A percentile compares a stretch with the other conserved stretches of the same genome.
Conservation (phyloP, 2,113 vertebrate species). For the Chitala chitala region DNA sequence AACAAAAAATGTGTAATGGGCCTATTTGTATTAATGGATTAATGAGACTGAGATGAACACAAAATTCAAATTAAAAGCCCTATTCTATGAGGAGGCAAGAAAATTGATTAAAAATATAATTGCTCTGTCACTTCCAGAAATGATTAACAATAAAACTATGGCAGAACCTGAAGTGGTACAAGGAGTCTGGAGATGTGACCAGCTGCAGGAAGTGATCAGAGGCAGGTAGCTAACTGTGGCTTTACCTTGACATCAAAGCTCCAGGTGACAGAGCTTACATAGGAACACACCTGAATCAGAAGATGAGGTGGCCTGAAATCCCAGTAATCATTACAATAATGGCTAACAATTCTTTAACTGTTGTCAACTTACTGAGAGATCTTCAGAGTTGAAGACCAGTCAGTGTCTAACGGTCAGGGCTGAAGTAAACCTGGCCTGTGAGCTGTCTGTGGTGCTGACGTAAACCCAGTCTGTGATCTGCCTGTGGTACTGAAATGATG, state of each 20-base stretch:
- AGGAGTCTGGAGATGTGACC: background rate
- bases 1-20: background rate
- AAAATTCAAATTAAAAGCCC: conserved; percentile 2
- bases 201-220: background rate
- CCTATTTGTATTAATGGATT: conserved; percentile 8
- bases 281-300: too few species aligned
- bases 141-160: background rate
- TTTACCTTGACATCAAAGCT: too few species aligned
- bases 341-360: too few species aligned
- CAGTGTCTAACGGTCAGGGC: too few species aligned
- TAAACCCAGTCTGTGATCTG: too few species aligned
- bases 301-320: too few species aligned
- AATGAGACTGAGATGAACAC: background rate
- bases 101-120: conserved; percentile 17
- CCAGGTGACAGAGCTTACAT: too few species aligned
- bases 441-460: background rate
- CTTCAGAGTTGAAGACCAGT: too few species aligned
- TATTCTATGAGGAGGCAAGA: conserved; percentile 2
- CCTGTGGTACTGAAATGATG: background rate
- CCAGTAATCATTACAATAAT: too few species aligned
- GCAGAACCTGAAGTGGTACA: background rate
- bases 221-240: background rate
- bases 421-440: too few species aligned
- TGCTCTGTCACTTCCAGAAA: conserved; percentile 6
- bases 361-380: too few species aligned